Conservation (phyloP, 2,888 invertebrate species). For the Timema cristinae region DNA sequence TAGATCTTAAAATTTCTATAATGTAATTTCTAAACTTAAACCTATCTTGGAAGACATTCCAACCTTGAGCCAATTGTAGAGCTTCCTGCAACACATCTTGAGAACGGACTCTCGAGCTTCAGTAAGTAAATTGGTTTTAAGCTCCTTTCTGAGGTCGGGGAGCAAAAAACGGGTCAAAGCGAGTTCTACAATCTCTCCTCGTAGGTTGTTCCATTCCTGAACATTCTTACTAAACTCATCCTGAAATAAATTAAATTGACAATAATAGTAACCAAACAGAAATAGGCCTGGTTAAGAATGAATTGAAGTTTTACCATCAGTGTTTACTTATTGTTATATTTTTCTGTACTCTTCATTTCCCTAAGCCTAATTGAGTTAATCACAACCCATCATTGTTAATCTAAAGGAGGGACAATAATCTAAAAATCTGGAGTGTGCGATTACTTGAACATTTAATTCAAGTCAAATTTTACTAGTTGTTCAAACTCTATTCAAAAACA, state of each 20-base stretch:
- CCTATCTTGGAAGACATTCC: slow-evolving; percentile 10
- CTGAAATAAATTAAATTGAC: slow-evolving; percentile 41
- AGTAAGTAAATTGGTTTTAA: slow-evolving; percentile 69
- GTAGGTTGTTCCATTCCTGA: slow-evolving; percentile 91
- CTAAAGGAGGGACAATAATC: no score
- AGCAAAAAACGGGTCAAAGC: slow-evolving; percentile 85
- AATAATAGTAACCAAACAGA: no score
- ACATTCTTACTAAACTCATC: slow-evolving; percentile 94
- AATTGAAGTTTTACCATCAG: no score
- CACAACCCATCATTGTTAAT: no score
- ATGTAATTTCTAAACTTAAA: neutral
- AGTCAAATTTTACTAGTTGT: no score
- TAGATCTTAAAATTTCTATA: neutral
- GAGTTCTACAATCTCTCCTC: slow-evolving; percentile 82
- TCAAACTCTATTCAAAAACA: no score
- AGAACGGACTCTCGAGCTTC: slow-evolving; percentile 87
- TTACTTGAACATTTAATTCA: no score
- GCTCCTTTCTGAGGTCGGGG: slow-evolving; percentile 83
- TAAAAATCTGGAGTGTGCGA: no score
- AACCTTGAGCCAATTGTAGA: slow-evolving; percentile 85
- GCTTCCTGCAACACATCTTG: slow-evolving; percentile 76
- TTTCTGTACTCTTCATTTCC: no score
- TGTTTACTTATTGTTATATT: no score
- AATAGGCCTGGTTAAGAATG: no score
- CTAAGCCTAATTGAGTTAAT: no score